phyloP scores from a whole-genome alignment of 2,797 vertebrate species.

The Ctenopoma kingsleyae region DNA sequence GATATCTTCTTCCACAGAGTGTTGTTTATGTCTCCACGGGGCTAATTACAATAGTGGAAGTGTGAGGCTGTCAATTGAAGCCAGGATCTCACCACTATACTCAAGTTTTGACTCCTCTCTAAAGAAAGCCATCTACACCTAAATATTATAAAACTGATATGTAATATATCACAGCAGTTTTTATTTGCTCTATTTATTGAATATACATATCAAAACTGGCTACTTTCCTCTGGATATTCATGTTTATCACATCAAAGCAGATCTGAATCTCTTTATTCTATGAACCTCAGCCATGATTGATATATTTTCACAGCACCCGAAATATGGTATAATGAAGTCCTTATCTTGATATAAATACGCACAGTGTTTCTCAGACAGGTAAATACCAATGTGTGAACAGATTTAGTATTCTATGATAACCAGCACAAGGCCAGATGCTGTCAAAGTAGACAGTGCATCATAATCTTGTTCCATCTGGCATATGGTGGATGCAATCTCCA shows the following conservation, averaged over 20 bases:
- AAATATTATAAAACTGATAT: slow-evolving; percentile 39
- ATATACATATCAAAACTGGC: slow-evolving; percentile 28
- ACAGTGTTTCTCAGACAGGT: slow-evolving; percentile 57
- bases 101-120: slow-evolving; percentile 48
- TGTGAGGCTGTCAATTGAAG: slow-evolving; percentile 70
- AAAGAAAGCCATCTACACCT: slow-evolving; percentile 37
- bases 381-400: slow-evolving; percentile 54
- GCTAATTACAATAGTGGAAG: slow-evolving; percentile 81
- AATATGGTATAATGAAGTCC: slow-evolving; percentile 49
- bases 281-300: slow-evolving; percentile 14
- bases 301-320: slow-evolving; percentile 24
- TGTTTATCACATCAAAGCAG: slow-evolving; percentile 37
- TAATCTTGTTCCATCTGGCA: slow-evolving; percentile 79
- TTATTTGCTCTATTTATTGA: slow-evolving; percentile 27
- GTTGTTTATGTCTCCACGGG: slow-evolving; percentile 78
- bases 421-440: slow-evolving; percentile 65
- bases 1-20: slow-evolving; percentile 63
- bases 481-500: slow-evolving; percentile 69
- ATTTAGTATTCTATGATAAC: slow-evolving; percentile 65
- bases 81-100: slow-evolving; percentile 42
- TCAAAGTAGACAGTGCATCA: slow-evolving; percentile 69
- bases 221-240: slow-evolving; percentile 10
- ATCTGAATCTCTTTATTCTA: slow-evolving; percentile 12
- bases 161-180: slow-evolving; percentile 31
- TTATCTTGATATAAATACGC: slow-evolving; percentile 38